Conservation (phyloP, 53 echinoderm and acorn worm species). For the Actinopyga echinites region DNA sequence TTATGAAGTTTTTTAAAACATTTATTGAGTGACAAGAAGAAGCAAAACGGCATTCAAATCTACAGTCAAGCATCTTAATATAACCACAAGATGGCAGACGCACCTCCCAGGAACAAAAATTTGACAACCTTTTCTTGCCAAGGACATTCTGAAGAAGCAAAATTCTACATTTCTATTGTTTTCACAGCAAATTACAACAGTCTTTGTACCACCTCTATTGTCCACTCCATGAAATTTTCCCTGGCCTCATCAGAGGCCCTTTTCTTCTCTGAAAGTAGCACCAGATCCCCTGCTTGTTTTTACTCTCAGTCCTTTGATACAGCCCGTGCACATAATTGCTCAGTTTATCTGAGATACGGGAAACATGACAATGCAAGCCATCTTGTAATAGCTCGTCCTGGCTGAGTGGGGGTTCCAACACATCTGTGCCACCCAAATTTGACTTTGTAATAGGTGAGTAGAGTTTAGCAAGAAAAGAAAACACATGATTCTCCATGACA, state of each 20-base stretch:
- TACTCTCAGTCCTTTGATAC: background rate
- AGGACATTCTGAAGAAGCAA: background rate
- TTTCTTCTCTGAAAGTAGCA: background rate
- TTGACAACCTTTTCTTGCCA: background rate
- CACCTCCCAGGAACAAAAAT: conserved; percentile 3
- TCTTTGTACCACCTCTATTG: too few relatives aligned
- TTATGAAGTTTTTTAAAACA: too few relatives aligned
- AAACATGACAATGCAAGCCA: background rate
- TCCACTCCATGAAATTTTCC: too few relatives aligned
- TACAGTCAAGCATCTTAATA: too few relatives aligned
- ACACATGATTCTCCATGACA: background rate
- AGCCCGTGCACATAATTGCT: too few relatives aligned
- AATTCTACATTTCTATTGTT: too few relatives aligned
- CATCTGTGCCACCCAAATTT: conserved; percentile 16
- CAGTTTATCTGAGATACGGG: too few relatives aligned
- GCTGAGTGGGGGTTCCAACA: conserved; percentile 17
- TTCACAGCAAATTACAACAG: too few relatives aligned
- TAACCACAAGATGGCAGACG: too few relatives aligned
- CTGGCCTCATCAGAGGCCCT: too few relatives aligned
- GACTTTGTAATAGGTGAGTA: conserved; percentile 18
- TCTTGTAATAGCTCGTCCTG: background rate
- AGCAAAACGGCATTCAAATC: too few relatives aligned
- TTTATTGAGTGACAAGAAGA: too few relatives aligned
- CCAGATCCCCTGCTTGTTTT: background rate
- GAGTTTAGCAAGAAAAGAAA: background rate